Base-by-base conservation (phyloP, 2,888 invertebrate species). In the Drosophila birchii region DNA sequence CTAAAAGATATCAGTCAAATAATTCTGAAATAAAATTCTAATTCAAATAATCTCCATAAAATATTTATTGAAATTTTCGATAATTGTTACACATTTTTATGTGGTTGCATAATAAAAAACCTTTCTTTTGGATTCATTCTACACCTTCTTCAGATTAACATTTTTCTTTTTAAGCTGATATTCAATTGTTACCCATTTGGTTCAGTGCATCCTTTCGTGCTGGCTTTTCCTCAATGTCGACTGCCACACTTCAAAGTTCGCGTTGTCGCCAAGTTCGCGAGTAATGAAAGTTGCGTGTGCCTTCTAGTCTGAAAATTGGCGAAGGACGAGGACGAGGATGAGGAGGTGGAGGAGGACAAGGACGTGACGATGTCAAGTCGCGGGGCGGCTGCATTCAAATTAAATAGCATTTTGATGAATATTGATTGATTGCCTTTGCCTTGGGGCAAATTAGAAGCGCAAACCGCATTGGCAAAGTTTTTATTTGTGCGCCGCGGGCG, bases 401-500 rank as follows among this genome's bases (percentile, higher is more conserved):
- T 80, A 89, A 89, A 85, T 87, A 72, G 83, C 75, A 80, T 80
- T 86, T 89, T 79, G 87, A 89, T 86, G 89, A 86, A 86, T 89
- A 86, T 86, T 86, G 86, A 86, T 86, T 86, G 86, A 86, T 86
- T 89, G 84, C 76, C 80, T 75, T 76, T 66, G 76, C 78, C 78
- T 71, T 71, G 77, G 54, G 53, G 77, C 76, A 73, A 73, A 73
- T 73, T 73, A 75, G 75, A 73, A 73, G 68, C 75, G 69, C 75
- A 75, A 67, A 75, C 75, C 69, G 74, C 71, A 72, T 44, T 49
- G 57, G 23, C 68, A 72, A 72, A 72, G 57, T 72, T 75, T 72
- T 57, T 75, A 53, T 75, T 75, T 70, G 58, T 55, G 36, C 18
- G 49, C 55, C 64, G 43, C 54, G n/a, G 43, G 63, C 63, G 32